phyloP scores from a whole-genome alignment of 30 jellyfish, hydroid and myxozoan species.

The Nemopilema nomurai region DNA sequence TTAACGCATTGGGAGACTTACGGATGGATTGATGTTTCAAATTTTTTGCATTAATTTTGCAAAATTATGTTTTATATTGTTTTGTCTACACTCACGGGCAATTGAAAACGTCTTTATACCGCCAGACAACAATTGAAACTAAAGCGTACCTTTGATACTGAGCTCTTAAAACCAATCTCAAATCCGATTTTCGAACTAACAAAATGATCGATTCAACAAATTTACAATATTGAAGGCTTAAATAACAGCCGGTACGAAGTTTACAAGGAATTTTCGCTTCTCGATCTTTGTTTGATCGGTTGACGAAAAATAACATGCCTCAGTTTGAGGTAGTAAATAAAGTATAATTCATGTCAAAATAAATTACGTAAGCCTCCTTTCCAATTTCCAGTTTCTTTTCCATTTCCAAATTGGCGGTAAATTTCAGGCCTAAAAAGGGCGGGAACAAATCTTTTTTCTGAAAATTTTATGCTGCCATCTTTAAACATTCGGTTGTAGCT shows the following conservation, averaged over 20 bases:
- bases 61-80: too few relatives aligned
- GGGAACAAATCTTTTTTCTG: background rate
- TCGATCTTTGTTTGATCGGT: background rate
- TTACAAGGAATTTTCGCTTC: too few relatives aligned
- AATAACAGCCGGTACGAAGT: too few relatives aligned
- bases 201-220: too few relatives aligned
- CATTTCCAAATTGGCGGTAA: conserved; percentile 3
- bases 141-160: too few relatives aligned
- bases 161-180: too few relatives aligned
- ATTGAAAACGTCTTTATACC: too few relatives aligned
- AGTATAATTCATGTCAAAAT: background rate
- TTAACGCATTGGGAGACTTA: background rate
- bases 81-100: background rate
- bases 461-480: background rate
- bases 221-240: too few relatives aligned
- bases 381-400: too few relatives aligned
- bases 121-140: too few relatives aligned
- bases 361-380: background rate
- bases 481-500: background rate
- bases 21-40: background rate
- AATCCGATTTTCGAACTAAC: too few relatives aligned
- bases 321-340: conserved; percentile 5
- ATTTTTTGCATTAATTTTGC: background rate
- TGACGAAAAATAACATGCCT: conserved; percentile 1
- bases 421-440: background rate